Base-by-base conservation (phyloP, 1,140 invertebrate genomes). In the Branchinecta lynchi region DNA sequence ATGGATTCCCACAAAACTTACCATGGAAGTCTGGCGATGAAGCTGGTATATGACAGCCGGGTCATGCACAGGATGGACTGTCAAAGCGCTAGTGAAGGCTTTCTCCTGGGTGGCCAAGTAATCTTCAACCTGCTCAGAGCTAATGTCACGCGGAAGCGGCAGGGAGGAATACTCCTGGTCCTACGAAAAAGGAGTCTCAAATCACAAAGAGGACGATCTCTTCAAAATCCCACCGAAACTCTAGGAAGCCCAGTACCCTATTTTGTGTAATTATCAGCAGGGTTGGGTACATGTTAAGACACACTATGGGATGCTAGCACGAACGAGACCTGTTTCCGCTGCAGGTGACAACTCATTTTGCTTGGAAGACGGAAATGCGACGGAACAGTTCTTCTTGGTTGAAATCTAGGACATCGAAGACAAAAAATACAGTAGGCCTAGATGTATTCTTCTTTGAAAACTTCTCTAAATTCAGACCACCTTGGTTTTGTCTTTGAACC, bases 1-100 rank as follows among this genome's bases (percentile, higher is more conserved):
- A 32, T 32, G 32, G 32, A 32, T 32, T 32, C 2, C 32, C 32
- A 32, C 32, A 32, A 32, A 70, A 75, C 75, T 79, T 78, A 87
- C 85, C 76, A 83, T 82, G 69, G 85, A 83, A 76, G 86, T 86
- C 76, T 85, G 86, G 70, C 83, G 82, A 76, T 90, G 87, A 9
- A 90, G 79, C 74, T 85, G 83, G 76, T 88, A 89, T 73, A 87
- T 82, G 70, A 83, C 82, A 10, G 81, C 79, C 43, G 83, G 82
- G 73, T 86, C 80, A 69, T 82, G 80, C 21, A 89, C 80, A 1
- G 87, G 86, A 79, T 83, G 85, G 60, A 89, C 78, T 20, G 85
- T 82, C 10, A 86, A 76, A 0, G 85, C 84, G 60, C 82, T 79
- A 67, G 81, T 81, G 70, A 87, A 84, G 70, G 44, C 70, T 69